These are phyloP conservation scores for Zaprionus gabonicus DNA, from an alignment of 1,140 invertebrate species.

Conservation along the genomic window DNA sequence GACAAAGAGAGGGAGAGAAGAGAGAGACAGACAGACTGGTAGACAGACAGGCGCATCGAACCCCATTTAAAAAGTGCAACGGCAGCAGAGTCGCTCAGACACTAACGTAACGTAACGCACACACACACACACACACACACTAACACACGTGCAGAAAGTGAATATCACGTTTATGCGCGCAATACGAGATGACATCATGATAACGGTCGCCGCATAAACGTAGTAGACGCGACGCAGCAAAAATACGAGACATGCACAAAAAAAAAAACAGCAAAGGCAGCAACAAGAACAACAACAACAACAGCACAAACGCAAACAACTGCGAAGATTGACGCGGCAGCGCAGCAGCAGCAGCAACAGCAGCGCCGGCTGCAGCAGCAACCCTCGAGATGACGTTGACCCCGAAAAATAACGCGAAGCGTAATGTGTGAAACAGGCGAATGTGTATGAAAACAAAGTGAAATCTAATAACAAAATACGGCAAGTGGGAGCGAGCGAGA, in stretches of 20 bases:
- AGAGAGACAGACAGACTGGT: conserved; percentile 28
- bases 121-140: background rate
- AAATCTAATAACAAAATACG: conserved; percentile 73
- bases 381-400: conserved; percentile 82
- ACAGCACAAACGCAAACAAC: conserved; percentile 46
- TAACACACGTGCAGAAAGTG: background rate
- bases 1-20: background rate
- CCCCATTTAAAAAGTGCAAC: conserved; percentile 67
- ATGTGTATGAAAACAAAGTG: conserved; percentile 78
- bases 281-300: conserved; percentile 10
- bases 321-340: conserved; percentile 51
- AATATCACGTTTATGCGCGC: conserved; percentile 16
- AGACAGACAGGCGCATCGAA: conserved; percentile 34
- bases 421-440: conserved; percentile 77
- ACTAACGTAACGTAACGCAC: background rate
- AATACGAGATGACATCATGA: conserved; percentile 26
- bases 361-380: conserved; percentile 48
- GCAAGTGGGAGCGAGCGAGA: conserved; percentile 57
- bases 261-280: conserved; percentile 35
- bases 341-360: conserved; percentile 55
- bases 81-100: conserved; percentile 37
- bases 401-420: conserved; percentile 81
- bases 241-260: conserved; percentile 61
- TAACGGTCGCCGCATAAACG: conserved; percentile 40
- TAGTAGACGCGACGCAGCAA: conserved; percentile 34